A percentile compares a stretch with the other conserved stretches of the same genome.
Conservation (phyloP, 1,140 invertebrate species). For the Dryas iulia region DNA sequence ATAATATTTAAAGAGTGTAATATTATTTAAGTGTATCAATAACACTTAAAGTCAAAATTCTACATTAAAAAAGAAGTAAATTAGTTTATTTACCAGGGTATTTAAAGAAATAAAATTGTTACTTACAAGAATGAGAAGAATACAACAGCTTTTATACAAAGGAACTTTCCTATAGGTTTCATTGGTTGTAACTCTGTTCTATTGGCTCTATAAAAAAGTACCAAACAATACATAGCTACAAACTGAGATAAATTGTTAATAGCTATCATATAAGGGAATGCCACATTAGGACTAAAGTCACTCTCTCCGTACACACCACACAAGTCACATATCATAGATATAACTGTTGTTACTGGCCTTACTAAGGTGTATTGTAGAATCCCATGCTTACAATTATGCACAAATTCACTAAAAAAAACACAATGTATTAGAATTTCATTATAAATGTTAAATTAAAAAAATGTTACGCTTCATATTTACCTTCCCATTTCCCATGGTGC, state of each 20-base stretch:
- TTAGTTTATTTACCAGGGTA: too few relatives aligned
- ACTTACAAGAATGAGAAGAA: constrained; percentile 99
- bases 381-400: constrained; percentile 97
- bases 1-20: neutral
- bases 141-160: constrained; percentile 99
- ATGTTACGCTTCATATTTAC: neutral
- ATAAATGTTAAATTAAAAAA: neutral
- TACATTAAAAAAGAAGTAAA: too few relatives aligned
- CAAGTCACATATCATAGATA: constrained; percentile 94
- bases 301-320: constrained; percentile 94
- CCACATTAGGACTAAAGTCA: constrained; percentile 90
- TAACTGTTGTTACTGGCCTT: constrained; percentile 91
- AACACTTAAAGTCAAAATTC: too few relatives aligned
- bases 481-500: constrained; percentile 91
- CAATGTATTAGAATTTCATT: neutral
- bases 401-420: constrained; percentile 86
- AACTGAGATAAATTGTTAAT: constrained; percentile 97
- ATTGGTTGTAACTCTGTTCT: constrained; percentile 93
- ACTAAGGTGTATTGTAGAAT: constrained; percentile 97
- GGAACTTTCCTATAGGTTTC: constrained; percentile 96
- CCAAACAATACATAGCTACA: constrained; percentile 97
- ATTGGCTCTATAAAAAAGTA: constrained; percentile 96
- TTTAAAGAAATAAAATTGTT: constrained; percentile 9
- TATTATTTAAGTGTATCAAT: neutral
- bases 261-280: constrained; percentile 94